Evolutionary conservation across 2,797 vertebrate species (phyloP).

Genomic region (Typhlichthys subterraneus): DNA sequence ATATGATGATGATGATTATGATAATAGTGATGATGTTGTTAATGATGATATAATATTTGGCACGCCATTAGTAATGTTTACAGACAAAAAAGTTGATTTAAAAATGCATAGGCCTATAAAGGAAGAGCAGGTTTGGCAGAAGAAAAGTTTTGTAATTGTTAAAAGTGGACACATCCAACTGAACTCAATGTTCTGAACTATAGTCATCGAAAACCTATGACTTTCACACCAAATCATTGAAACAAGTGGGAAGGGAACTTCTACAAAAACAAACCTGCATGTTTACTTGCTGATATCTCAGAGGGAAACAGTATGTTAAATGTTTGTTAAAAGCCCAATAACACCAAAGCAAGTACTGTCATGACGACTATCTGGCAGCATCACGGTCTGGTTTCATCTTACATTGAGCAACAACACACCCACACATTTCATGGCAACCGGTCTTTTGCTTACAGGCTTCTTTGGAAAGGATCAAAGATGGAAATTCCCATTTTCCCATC

Average conservation of each 20-base stretch:
- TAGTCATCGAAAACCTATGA: not conserved
- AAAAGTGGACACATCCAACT: not conserved
- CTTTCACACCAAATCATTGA: not conserved
- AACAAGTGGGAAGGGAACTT: not conserved
- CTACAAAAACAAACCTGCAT: slow-evolving; percentile 18
- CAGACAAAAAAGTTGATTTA: not conserved
- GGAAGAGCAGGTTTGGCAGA: no score
- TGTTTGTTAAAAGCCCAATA: slow-evolving; percentile 4
- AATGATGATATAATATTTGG: no score
- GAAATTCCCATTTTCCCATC: slow-evolving; percentile 23
- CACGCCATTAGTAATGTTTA: not conserved
- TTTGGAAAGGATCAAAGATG: slow-evolving; percentile 3
- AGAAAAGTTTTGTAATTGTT: no score
- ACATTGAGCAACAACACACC: slow-evolving; percentile 9
- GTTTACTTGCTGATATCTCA: slow-evolving; percentile 17
- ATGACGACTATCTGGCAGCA: slow-evolving; percentile 26
- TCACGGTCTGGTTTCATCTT: slow-evolving; percentile 15
- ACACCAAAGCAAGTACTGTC: slow-evolving; percentile 35
- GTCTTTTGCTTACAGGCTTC: not conserved
- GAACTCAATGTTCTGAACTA: not conserved
- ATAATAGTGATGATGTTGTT: not conserved
- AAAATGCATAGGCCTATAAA: no score
- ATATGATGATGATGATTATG: no score
- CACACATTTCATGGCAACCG: slow-evolving; percentile 1
- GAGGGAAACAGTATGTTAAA: not conserved